Evolutionary conservation across 2,888 invertebrate genomes (phyloP), one percentile per base, ranked within the genome.

Genomic region (Ernsta delagoae): DNA sequence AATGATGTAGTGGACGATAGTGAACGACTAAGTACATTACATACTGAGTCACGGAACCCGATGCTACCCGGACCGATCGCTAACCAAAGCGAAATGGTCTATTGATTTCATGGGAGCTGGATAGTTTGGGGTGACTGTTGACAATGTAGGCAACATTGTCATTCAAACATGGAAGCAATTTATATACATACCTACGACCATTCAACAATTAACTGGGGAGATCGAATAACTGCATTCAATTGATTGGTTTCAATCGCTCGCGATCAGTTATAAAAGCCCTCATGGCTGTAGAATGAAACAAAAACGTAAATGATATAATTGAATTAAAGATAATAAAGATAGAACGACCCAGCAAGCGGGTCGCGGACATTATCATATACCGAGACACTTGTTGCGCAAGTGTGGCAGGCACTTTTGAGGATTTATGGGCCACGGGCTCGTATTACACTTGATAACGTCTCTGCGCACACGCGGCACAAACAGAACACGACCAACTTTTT

Each of bases 401-500:
- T 80, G 83, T 79, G 81, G 78, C 81, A 77, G 79, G 75, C 83
- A 87, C 83, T 88, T 87, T 82, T 79, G 81, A 83, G 81, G 88
- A 89, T 90, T 90, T 90, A 89, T 89, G 84, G 83, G 87, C 81
- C 86, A 79, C 81, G 81, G 80, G 83, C 86, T 89, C 83, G 78
- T 83, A 85, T 89, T 88, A 88, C 87, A 84, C 78, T 84, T 89
- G 92, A 91, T 92, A 91, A 90, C 85, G 86, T 82, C 84, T 79
- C 56, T 57, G 77, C 77, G 78, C 83, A 82, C 80, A 82, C 80
- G 82, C 80, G 78, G 82, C 77, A 82, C 80, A 69, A 57, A 82
- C 82, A 84, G 79, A 81, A 74, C 67, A 70, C 72, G 71, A 73
- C 72, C 70, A 72, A 71, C 71, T 74, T 77, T 80, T 53, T 78